phyloP scores from a whole-genome alignment of 2,113 vertebrate genomes.

The Sylvietta virens region DNA sequence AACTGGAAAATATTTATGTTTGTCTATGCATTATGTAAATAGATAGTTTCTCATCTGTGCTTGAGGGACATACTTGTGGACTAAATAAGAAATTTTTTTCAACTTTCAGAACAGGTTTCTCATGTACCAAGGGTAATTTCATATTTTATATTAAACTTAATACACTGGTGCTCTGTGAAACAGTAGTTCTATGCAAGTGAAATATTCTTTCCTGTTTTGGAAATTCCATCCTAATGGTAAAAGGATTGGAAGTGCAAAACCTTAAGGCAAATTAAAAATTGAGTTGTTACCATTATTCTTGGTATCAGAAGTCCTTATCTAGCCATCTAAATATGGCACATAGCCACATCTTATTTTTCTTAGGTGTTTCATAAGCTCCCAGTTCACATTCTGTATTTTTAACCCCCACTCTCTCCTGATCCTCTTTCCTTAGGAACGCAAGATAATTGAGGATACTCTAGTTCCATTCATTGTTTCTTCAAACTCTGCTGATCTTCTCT shows the following conservation, averaged over 20 bases:
- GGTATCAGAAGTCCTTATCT: not conserved
- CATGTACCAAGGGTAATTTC: not conserved
- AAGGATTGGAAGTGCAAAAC: not conserved
- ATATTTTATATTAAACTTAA: not conserved
- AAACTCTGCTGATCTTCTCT: slow-evolving; percentile 72
- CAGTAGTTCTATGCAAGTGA: not conserved
- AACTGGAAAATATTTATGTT: not conserved
- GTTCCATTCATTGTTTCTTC: slow-evolving; percentile 84
- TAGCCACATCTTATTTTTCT: not conserved
- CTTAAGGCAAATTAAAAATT: not conserved
- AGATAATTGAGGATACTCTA: slow-evolving; percentile 92
- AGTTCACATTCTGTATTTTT: not conserved
- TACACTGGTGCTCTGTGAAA: not conserved
- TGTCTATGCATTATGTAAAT: not conserved
- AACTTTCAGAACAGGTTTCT: not conserved
- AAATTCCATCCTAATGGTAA: not conserved
- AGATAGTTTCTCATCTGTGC: not conserved
- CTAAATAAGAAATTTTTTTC: not conserved
- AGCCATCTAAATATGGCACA: not conserved
- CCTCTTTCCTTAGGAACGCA: slow-evolving; percentile 78
- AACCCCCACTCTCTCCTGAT: not conserved
- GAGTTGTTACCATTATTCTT: not conserved
- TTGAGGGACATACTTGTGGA: not conserved
- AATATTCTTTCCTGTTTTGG: not conserved
- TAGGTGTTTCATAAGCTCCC: not conserved